Base-by-base conservation (phyloP, 2,888 invertebrate genomes). In the Sphinx pinastri region DNA sequence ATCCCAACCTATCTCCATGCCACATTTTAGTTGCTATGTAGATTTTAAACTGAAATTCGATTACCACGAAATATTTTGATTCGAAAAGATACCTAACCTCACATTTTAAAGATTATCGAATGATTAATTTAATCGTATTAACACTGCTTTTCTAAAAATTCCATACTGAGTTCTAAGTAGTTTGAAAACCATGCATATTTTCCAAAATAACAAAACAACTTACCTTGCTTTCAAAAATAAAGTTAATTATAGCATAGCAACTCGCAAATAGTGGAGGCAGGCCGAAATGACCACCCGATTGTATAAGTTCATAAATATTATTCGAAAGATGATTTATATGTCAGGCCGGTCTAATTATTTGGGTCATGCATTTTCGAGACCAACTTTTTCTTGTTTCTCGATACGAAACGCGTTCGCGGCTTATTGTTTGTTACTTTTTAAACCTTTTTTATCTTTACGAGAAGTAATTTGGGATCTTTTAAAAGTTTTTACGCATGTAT, bases 271-370 rank as follows among this genome's bases (percentile, higher is more conserved):
- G 60, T 84, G 83, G 80, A 78, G 0, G 0, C 47, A 0, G 25
- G 0, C 80, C 47, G 70, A 72, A 77, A 47, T 78, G 88, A 83
- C 91, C 90, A 89, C 91, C 89, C 89, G 87, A 87, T 84, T 82
- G 84, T 82, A 75, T 84, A 79, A 79, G 79, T 80, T 85, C 89
- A 87, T 91, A 91, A 91, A 92, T 89, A 88, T 88, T 84, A 85
- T 87, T 85, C 81, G 83, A 83, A 81, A 84, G 83, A 91, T 91
- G 90, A 92, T 91, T 92, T 91, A 92, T 90, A 81, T 80, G 80
- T 81, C 83, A 84, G 84, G 80, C 82, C 79, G 83, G 87, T 88
- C 89, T 90, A 90, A 92, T 92, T 92, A 92, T 92, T 89, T 88
- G 82, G 91, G 88, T 85, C 90, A 87, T 82, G 81, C 84, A 76